Conservation (phyloP, 2,888 invertebrate genomes). For the Girardia tigrina region DNA sequence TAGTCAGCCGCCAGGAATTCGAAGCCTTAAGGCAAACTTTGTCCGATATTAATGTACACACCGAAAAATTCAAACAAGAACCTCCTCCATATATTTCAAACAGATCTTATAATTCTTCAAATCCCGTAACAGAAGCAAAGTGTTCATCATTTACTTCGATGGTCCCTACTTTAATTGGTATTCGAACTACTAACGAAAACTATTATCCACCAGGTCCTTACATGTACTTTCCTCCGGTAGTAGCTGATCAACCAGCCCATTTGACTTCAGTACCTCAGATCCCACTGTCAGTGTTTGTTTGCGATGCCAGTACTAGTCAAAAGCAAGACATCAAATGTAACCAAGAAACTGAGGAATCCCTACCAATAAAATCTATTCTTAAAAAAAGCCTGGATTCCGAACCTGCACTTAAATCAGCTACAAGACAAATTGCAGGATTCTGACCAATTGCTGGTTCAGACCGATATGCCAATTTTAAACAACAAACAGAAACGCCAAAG, state of each 20-base stretch:
- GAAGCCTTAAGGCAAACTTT: background rate
- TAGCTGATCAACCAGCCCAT: background rate
- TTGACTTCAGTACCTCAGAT: background rate
- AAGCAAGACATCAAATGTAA: background rate
- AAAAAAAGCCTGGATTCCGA: background rate
- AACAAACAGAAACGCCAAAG: background rate
- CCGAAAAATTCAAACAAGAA: background rate
- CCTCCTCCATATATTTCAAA: background rate
- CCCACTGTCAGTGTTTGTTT: background rate
- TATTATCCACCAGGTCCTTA: background rate
- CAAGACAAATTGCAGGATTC: background rate
- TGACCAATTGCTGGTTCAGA: background rate
- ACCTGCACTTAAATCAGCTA: background rate
- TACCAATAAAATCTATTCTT: background rate
- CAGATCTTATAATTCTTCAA: background rate
- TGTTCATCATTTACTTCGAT: background rate
- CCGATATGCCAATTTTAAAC: background rate
- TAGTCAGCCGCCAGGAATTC: background rate
- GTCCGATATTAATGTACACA: background rate
- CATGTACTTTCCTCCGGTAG: background rate
- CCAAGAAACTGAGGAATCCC: background rate
- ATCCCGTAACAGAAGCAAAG: background rate
- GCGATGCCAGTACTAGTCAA: background rate
- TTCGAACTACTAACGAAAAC: background rate
- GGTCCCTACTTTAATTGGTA: background rate